Conservation (phyloP, 1,140 invertebrate genomes). For the Cyclargus thomasi region DNA sequence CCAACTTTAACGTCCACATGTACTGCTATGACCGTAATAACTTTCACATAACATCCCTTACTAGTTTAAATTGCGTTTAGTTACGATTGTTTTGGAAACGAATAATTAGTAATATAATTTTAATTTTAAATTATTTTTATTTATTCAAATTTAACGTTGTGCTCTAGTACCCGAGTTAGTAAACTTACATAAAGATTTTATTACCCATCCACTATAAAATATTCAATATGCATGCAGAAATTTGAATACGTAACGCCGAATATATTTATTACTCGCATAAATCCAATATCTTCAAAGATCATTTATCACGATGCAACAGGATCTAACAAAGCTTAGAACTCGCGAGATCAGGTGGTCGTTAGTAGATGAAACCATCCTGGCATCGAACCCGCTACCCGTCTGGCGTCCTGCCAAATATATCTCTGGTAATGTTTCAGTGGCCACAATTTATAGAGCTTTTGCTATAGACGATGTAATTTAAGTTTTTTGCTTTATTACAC, state of each 20-base stretch:
- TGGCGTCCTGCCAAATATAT: constrained; percentile 26
- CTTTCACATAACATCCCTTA: too few relatives aligned
- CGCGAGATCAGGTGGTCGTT: constrained; percentile 29
- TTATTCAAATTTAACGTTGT: too few relatives aligned
- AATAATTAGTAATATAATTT: too few relatives aligned
- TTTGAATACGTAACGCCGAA: neutral
- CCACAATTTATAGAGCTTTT: constrained; percentile 27
- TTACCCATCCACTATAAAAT: neutral
- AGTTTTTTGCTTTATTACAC: constrained; percentile 18
- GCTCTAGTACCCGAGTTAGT: too few relatives aligned
- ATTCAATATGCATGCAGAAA: neutral
- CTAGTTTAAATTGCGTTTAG: too few relatives aligned
- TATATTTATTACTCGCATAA: constrained; percentile 12
- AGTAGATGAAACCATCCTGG: constrained; percentile 26
- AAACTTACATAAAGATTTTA: neutral
- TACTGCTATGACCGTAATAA: too few relatives aligned
- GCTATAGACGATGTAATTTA: constrained; percentile 22
- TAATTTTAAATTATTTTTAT: too few relatives aligned
- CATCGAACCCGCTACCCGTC: constrained; percentile 23
- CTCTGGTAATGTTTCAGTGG: constrained; percentile 23
- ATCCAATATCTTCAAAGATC: constrained; percentile 21
- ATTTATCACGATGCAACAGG: constrained; percentile 33
- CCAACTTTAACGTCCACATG: too few relatives aligned
- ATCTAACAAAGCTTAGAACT: constrained; percentile 33
- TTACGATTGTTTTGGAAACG: too few relatives aligned